These are phyloP conservation scores for Sorex maritimensis DNA, from an alignment of 2,797 vertebrate genomes.

Conservation along the genomic window DNA sequence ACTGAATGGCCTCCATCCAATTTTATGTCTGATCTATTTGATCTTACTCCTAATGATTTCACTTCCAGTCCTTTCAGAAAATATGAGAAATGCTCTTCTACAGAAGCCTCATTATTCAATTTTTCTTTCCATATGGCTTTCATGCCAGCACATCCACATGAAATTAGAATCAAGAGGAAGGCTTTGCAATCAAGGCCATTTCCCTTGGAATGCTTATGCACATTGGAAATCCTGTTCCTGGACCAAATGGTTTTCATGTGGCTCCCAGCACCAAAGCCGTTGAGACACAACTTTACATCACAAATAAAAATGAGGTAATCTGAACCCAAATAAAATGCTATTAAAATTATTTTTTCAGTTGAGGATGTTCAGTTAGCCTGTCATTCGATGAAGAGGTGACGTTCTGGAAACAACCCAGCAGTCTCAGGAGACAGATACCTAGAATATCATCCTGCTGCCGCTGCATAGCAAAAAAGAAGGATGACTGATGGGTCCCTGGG, in stretches of 20 bases:
- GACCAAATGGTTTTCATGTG: not conserved
- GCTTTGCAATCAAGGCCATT: not conserved
- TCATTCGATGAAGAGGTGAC: not conserved
- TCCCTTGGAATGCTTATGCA: not conserved
- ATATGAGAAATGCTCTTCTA: not conserved
- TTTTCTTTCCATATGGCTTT: not conserved
- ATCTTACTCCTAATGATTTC: conserved; percentile 42
- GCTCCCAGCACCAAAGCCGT: not conserved
- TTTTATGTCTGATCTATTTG: conserved; percentile 23
- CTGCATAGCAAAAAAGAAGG: not conserved
- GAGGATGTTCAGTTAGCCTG: conserved; percentile 27
- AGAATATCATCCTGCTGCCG: conserved; percentile 50
- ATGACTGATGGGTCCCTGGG: conserved; percentile 52
- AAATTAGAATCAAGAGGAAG: conserved; percentile 4
- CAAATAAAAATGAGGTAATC: conserved; percentile 18
- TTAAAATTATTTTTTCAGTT: not conserved
- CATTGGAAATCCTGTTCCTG: conserved; percentile 5
- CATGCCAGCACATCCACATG: not conserved
- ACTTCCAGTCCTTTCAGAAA: not conserved
- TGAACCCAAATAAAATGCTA: not conserved
- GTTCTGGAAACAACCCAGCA: conserved; percentile 39
- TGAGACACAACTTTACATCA: conserved; percentile 28
- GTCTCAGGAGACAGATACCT: conserved; percentile 20
- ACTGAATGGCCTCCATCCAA: not conserved
- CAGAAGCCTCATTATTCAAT: not conserved